Conservation (phyloP, 2,888 invertebrate genomes). For the Drosophila macrospina region DNA sequence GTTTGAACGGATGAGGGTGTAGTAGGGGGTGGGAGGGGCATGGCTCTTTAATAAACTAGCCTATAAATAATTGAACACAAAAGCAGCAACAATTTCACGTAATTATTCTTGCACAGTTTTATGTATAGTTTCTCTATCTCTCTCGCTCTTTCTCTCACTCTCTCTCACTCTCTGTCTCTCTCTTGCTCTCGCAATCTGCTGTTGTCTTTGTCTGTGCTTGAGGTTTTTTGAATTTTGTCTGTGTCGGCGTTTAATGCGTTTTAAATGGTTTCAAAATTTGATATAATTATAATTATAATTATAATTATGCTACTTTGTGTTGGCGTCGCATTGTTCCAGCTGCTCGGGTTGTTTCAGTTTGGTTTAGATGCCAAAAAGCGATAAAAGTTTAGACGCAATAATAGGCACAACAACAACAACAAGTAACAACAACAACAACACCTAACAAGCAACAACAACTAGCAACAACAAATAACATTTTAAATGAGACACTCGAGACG, state of each 20-base stretch:
- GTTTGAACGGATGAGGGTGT: not conserved
- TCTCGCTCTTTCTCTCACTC: conserved; percentile 17
- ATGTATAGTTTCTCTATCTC: conserved; percentile 19
- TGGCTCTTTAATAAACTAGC: conserved; percentile 64
- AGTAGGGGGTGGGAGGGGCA: not conserved
- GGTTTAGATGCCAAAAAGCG: conserved; percentile 54
- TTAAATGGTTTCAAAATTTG: conserved; percentile 82
- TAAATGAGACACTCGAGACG: conserved; percentile 59
- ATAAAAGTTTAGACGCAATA: conserved; percentile 64
- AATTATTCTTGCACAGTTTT: conserved; percentile 55
- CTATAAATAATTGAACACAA: conserved; percentile 76
- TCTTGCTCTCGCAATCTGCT: too few relatives aligned
- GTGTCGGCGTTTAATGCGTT: conserved; percentile 77
- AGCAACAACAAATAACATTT: conserved; percentile 29
- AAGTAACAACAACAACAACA: conserved; percentile 25
- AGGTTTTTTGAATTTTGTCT: conserved; percentile 34
- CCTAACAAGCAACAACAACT: conserved; percentile 26
- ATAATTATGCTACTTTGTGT: conserved; percentile 56
- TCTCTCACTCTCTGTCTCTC: conserved; percentile 14
- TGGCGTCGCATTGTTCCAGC: conserved; percentile 50
- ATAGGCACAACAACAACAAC: conserved; percentile 44
- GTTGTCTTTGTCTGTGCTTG: not conserved
- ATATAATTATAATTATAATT: conserved; percentile 82
- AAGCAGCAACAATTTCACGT: conserved; percentile 59
- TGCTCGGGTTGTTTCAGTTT: conserved; percentile 17